phyloP scores from a whole-genome alignment of 2,797 vertebrate genomes.

The Hipposideros larvatus region DNA sequence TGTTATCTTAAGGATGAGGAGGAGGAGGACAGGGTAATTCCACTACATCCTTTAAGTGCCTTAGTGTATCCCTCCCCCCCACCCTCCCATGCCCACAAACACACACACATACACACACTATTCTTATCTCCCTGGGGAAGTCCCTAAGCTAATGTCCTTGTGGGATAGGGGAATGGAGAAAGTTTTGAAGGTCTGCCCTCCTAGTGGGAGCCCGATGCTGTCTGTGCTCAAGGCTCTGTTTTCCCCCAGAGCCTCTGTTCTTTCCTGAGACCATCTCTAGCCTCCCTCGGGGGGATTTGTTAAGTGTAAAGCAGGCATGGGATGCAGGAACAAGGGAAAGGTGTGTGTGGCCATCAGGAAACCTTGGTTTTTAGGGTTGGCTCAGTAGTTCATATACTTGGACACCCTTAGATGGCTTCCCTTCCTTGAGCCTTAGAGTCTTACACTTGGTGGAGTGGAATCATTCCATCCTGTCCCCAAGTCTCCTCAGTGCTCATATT shows the following conservation, averaged over 20 bases:
- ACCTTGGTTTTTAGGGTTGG: background rate
- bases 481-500: background rate
- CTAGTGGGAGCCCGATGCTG: background rate
- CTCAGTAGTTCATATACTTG: background rate
- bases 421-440: background rate
- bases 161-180: background rate
- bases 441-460: background rate
- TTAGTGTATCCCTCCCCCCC: accelerated
- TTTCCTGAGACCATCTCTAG: background rate
- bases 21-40: background rate
- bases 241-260: background rate
- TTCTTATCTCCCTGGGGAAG: background rate
- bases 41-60: background rate
- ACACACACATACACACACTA: background rate
- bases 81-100: no score
- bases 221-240: background rate
- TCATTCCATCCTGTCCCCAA: background rate
- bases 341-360: background rate
- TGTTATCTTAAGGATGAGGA: background rate
- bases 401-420: background rate
- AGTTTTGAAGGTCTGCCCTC: background rate
- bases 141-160: background rate
- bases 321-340: background rate
- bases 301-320: background rate
- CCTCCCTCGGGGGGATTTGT: background rate